phyloP scores from a whole-genome alignment of 2,797 vertebrate genomes.

The Sebastes nivosus region DNA sequence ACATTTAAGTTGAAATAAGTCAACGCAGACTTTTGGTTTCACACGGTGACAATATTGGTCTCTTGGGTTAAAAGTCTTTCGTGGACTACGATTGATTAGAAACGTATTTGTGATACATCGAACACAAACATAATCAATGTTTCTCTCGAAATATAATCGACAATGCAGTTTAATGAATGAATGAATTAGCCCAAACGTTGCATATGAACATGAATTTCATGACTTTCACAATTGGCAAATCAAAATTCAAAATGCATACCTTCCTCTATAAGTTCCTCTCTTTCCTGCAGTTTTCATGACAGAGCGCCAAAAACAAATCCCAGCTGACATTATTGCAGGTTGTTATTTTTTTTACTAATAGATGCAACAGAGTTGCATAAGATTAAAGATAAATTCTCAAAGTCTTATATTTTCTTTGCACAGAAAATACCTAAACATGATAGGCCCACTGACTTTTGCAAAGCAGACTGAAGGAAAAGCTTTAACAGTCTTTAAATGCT shows the following conservation, averaged over 20 bases:
- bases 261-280: not conserved
- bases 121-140: too few relatives aligned
- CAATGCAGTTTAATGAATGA: too few relatives aligned
- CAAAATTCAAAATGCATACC: not conserved
- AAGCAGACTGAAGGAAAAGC: not conserved
- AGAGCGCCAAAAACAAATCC: not conserved
- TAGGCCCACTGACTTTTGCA: not conserved
- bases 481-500: not conserved
- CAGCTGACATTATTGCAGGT: not conserved
- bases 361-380: accelerated
- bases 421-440: not conserved
- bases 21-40: too few relatives aligned
- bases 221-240: too few relatives aligned
- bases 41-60: too few relatives aligned
- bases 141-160: too few relatives aligned
- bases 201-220: too few relatives aligned
- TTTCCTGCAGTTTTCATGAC: not conserved
- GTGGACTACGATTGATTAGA: too few relatives aligned
- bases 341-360: not conserved
- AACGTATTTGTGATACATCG: too few relatives aligned
- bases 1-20: too few relatives aligned
- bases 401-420: not conserved
- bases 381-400: not conserved
- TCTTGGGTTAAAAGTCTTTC: too few relatives aligned
- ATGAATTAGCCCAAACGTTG: too few relatives aligned